Base-by-base conservation (phyloP, 2,113 vertebrate species). In the Ivindomyrus marchei region DNA sequence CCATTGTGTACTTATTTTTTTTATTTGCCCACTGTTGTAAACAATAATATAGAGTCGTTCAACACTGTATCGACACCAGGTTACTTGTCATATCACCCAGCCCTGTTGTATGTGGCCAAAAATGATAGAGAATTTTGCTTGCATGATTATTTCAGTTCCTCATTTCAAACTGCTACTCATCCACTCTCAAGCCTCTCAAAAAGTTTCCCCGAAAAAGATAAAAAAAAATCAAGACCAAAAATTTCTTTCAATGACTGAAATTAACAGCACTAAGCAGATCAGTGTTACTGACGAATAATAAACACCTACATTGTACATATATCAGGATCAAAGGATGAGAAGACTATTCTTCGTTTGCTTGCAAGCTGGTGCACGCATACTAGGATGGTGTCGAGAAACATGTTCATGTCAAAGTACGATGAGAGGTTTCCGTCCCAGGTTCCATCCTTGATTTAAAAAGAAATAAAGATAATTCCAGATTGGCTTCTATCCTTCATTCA, bases 271-370 rank as follows among this genome's bases (percentile, higher is more conserved):
- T 31, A 70, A 13, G 19, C 31, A 80, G 74, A 36, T 42, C 15
- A 42, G 39, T 42, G 15, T 39, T 17, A 19, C 10, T 80, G 10
- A 47, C 47, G 9, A 46, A n/a, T 47, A 17, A 89, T 36, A 89
- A 45, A 50, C 88, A 95, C 98, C 97, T 93, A 99, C 98, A 99
- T 99, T 89, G 97, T 97, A 93, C 98, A 99, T 92, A 99, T 94
- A 91, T 99, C 98, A 1, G 98, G 97, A 94, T 99, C 97, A 92
- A 99, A 99, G 89, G 97, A 98, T 91, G 98, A 99, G 95, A 99
- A 99, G 7, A 99, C 94, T 62, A 99, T 96, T 90, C 97, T 97
- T 89, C 98, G 97, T 3, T 91, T 94, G 87, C 97, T 97, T 90
- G 97, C 98, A 92, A 96, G 97, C 93, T 97, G 94, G 91, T 98